Percentiles rank a stretch among this genome's conserved stretches.
Conservation (phyloP, 2,797 vertebrate species). For the Sus cebifrons region DNA sequence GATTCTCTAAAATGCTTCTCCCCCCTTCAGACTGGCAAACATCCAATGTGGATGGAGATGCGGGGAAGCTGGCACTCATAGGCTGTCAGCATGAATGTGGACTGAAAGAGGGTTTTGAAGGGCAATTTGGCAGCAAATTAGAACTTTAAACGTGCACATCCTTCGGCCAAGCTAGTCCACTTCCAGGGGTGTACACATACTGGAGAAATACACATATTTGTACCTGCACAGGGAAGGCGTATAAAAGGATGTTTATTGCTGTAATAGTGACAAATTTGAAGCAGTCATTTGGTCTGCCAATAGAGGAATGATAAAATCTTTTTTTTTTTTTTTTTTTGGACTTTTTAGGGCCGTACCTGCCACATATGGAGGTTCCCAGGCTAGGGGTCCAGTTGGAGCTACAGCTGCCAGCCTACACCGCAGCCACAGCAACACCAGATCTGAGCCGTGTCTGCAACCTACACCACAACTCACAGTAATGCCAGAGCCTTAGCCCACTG, state of each 20-base stretch:
- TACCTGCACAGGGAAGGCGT: background rate
- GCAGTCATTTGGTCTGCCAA: background rate
- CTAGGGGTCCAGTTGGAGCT: too few species aligned
- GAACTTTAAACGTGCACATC: background rate
- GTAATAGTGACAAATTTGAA: background rate
- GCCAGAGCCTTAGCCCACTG: too few species aligned
- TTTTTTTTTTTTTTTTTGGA: background rate
- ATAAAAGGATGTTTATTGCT: background rate
- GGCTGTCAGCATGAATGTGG: background rate
- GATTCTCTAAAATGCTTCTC: background rate
- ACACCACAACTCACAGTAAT: too few species aligned
- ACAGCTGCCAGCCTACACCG: too few species aligned
- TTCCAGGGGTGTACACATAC: background rate
- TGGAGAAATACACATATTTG: slow-evolving; percentile 51
- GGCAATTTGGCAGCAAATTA: background rate
- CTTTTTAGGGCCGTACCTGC: too few species aligned
- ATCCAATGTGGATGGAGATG: background rate
- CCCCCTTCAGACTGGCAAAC: background rate
- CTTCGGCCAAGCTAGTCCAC: background rate
- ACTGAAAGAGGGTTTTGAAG: background rate
- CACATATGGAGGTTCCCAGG: too few species aligned
- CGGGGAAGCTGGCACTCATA: background rate
- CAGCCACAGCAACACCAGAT: too few species aligned
- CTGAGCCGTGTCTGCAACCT: too few species aligned
- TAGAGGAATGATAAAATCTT: slow-evolving; percentile 34